Evolutionary conservation across 2,888 invertebrate species (phyloP), one percentile per base, ranked within the genome.

Genomic region (Drosophila mimica): DNA sequence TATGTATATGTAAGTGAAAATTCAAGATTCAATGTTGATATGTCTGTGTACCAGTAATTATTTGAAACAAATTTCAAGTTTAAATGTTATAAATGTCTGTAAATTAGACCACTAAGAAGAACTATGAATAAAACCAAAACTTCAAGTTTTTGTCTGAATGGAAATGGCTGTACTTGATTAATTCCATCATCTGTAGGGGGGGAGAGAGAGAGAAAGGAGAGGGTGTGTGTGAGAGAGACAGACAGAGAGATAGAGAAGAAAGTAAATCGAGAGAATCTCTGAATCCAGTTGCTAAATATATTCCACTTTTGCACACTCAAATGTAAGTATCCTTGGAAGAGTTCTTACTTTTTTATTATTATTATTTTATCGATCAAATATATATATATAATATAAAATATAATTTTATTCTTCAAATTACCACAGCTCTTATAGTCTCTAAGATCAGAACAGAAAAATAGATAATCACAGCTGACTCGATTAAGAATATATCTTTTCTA

Each of bases 111-210:
- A 33, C 9, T 78, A 76, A 68, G 66, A 56, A 64, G 9, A 59
- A 64, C 34, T 56, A 60, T 40, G 30, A 74, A 67, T 60, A 71
- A 76, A 76, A 70, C 40, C 49, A 54, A 73, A 77, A 77, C 78
- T 77, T 77, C 57, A 77, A 74, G 76, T 80, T 76, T 79, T 79
- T 87, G 82, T 84, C 88, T 82, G 79, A 81, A 69, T 61, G 64
- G 54, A 67, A 71, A 46, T 63, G 59, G 52, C 70, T 70, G 40
- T 17, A 66, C 60, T 9, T n/a, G 9, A 5, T 11, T 40, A 0
- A 40, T 17, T 40, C 9, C 9, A 40, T 2, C n/a, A 9, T 40
- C 20, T 25, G 4, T 9, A n/a, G 8, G 38, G 38, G 2, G 38
- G 15, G 13, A 34, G 2, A 30, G 0, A 6, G 30, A 34, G 34